Evolutionary conservation across 2,113 vertebrate species (phyloP), one percentile per base, ranked within the genome.

Genomic region (Channa maculata): DNA sequence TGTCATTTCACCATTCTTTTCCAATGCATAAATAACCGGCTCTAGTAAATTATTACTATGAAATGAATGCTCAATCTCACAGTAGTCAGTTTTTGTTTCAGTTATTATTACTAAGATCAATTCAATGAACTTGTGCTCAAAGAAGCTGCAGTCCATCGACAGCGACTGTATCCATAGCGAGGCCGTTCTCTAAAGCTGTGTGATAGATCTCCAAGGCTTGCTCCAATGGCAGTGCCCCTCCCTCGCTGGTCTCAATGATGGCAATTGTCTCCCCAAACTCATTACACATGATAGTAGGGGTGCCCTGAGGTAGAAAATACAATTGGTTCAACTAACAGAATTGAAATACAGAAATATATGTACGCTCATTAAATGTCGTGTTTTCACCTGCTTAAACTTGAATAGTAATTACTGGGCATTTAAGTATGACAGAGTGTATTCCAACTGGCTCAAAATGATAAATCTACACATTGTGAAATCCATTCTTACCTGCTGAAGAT

Each of bases 201-300:
- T 96, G 96, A 68, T 96, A 97, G 33, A 94, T 93, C 86, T 94
- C 90, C 77, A 93, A 39, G 45, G 92, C 96, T 83, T 96, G 95
- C 60, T 95, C 95, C 37, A 97, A 91, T 1, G 95, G 95, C 65
- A 96, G 90, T 1, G 58, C 83, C 0, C 88, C 89, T 0, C 95
- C 95, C 57, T 97, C 96, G 0, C 93, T 94, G 0, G 95, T 96
- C 92, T 96, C 95, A 0, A 97, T 96, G 88, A 97, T 96, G 65
- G 96, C 96, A 0, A 97, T 97, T 15, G 96, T 94, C 90, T 97
- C 96, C 12, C 96, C 96, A 0, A 97, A 95, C 86, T 96, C 96
- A 0, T 96, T 96, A 71, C 96, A 97, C 95, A 97, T 96, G 73
- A 96, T 96, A 0, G 95, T 95, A 1, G 93, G 94, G 39, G 89